Conservation (phyloP, 2,888 invertebrate genomes). For the Diarsia brunnea region DNA sequence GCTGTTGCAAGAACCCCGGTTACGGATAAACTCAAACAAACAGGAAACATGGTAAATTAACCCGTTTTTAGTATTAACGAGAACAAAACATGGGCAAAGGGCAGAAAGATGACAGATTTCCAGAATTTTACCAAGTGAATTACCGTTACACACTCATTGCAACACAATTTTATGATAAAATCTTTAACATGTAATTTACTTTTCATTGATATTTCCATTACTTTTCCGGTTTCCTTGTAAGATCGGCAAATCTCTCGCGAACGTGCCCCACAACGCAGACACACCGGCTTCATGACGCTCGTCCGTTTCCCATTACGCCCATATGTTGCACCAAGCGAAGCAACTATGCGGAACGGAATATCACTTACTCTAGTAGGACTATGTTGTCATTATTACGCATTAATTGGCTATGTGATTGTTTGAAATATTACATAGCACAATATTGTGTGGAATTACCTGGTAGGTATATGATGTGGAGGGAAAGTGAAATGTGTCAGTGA, state of each 20-base stretch:
- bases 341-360: constrained; percentile 42
- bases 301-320: constrained; percentile 20
- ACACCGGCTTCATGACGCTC: constrained; percentile 22
- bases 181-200: not conserved
- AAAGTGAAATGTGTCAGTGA: constrained; percentile 28
- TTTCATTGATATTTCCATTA: constrained; percentile 10
- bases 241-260: constrained; percentile 7
- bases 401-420: constrained; percentile 17
- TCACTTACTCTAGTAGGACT: constrained; percentile 2
- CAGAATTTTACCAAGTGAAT: not conserved
- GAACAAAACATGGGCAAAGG: too few species aligned
- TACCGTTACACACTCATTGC: not conserved
- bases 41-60: too few species aligned
- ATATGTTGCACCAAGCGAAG: not conserved
- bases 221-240: constrained; percentile 51
- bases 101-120: not conserved
- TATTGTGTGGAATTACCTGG: constrained; percentile 18
- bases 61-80: too few species aligned
- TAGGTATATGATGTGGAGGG: not conserved
- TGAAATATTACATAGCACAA: constrained; percentile 3
- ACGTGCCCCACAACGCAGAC: constrained; percentile 16
- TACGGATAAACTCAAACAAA: too few species aligned
- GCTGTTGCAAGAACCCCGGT: too few species aligned
- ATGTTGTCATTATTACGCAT: constrained; percentile 26
- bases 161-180: not conserved